Evolutionary conservation across 1,140 invertebrate genomes (phyloP), one percentile per base, ranked within the genome.

Genomic region (Solen grandis): DNA sequence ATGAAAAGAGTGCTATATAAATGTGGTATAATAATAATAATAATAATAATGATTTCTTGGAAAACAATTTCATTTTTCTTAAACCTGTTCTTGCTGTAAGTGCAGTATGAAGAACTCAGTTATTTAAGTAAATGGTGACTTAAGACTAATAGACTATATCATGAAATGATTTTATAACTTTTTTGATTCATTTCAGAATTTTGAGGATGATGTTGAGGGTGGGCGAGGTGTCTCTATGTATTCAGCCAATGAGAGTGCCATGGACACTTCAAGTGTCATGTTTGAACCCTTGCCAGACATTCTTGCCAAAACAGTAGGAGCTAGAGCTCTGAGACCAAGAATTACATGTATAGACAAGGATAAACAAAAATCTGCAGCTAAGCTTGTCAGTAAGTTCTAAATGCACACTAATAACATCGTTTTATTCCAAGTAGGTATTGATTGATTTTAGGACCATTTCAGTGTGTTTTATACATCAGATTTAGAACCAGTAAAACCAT

Each of bases 201-300:
- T 77, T 77, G 66, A 80, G n/a, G 66, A 80, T 70, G 77, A 80
- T 22, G 38, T 19, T 25, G 65, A 70, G 25, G 52, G n/a, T 35
- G 68, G 54, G 0, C 41, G 59, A 27, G 66, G 52, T 36, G 66
- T 80, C 0, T 80, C 77, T 5, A 60, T 80, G 77, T 80, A 79
- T 69, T 14, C 65, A 59, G 46, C 52, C 22, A 59, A 52, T 63
- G 66, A 72, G 22, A 80, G 59, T 60, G 22, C 65, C n/a, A 22
- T 59, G 14, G 81, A 81, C 50, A 41, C 38, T 5, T 73, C 72
- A 27, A 79, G 81, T 63, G 85, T 90, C 2, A 86, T 83, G 14
- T 89, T 90, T 65, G 89, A 90, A 77, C 88, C 89, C 13, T 68
- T 90, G 22, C 89, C 89, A 59, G 88, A 90, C 63, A 88, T 90